Base-by-base conservation (phyloP, 2,113 vertebrate genomes). In the Alectura lathami region DNA sequence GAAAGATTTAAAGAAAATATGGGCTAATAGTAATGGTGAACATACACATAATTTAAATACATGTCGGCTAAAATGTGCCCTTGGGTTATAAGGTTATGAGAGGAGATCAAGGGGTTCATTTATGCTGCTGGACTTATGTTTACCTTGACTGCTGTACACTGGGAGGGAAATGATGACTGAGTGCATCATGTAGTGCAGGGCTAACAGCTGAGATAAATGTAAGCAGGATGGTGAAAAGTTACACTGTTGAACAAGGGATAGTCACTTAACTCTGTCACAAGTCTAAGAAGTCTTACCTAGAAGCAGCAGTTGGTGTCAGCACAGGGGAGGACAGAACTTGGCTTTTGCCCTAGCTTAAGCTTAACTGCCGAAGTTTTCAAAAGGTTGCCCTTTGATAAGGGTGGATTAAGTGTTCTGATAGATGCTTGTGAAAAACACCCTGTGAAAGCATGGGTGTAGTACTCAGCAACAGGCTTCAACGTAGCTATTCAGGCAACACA, bases 131-230 rank as follows among this genome's bases (percentile, higher is more conserved):
- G 68, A 36, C 6, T 63, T 29, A 23, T 5, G 1, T 67, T 78
- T 51, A 51, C 26, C 80, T 81, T 72, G 42, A 29, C 29, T 66
- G 34, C 34, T 88, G 22, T 43, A n/a, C 13, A 13, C 42, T 24
- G 43, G 20, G n/a, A 89, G 64, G 59, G 42, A 54, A 88, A 42
- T 6, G 16, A 68, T 24, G 29, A 42, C 32, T 30, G 32, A 70
- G n/a, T 6, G 9, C 2, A 0, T 38, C 54, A 32, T 5, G 2
- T 5, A 89, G 27, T 22, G 9, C 16, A 43, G 17, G 26, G 27
- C 11, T 57, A 36, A 57, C 18, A 66, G 45, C 24, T 43, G 36
- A 32, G 34, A 76, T 70, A 80, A 83, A 30, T 24, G 4, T 67
- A 48, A n/a, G 53, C 36, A 67, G 17, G 14, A 13, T 64, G 23